Percentiles rank a stretch among this genome's conserved stretches.
Evolutionary conservation across 2,888 invertebrate genomes (phyloP).

Genomic region (Lochmaea capreae): DNA sequence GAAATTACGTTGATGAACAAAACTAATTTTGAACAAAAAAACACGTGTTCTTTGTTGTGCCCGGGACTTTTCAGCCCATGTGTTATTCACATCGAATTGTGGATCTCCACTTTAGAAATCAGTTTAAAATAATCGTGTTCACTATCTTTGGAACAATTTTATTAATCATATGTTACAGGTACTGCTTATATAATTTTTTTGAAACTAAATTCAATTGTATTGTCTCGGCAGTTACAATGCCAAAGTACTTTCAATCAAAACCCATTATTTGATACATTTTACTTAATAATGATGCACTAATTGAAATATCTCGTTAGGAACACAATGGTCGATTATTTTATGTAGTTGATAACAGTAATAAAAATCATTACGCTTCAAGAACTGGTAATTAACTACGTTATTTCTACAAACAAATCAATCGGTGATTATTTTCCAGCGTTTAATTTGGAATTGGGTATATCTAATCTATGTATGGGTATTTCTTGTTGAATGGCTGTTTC

Average conservation of each 20-base stretch:
- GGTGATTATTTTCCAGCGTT: background rate
- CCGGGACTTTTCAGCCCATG: too few species aligned
- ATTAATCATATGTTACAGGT: too few species aligned
- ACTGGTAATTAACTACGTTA: background rate
- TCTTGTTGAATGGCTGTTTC: too few species aligned
- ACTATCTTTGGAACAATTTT: too few species aligned
- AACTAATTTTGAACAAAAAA: too few species aligned
- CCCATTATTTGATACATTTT: background rate
- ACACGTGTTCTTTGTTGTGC: too few species aligned
- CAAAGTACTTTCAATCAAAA: background rate
- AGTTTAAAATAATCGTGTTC: too few species aligned
- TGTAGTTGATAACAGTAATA: background rate
- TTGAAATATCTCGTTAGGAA: conserved; percentile 7
- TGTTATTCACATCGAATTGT: too few species aligned
- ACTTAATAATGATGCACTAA: background rate
- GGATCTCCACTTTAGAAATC: too few species aligned
- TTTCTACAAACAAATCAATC: background rate
- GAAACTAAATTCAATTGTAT: background rate
- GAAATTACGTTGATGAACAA: too few species aligned
- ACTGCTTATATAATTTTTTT: background rate
- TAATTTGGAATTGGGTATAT: too few species aligned
- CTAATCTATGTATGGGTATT: too few species aligned
- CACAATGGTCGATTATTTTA: background rate
- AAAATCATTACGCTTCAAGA: background rate
- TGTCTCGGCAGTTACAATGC: background rate